Base-by-base conservation (phyloP, 2,113 vertebrate species). In the Boleophthalmus pectinirostris region DNA sequence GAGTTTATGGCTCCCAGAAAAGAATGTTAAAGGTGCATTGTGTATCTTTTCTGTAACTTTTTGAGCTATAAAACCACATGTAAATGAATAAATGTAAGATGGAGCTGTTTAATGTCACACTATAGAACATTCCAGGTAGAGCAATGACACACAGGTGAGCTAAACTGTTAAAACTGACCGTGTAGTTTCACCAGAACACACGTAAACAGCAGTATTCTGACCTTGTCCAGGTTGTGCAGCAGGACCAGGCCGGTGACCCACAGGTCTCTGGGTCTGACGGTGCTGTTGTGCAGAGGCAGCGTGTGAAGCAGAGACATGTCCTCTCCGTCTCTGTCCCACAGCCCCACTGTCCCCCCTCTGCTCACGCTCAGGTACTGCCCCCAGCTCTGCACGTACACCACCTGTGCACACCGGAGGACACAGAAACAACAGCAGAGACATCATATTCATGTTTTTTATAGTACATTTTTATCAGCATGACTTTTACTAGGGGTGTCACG, bases 141-240 rank as follows among this genome's bases (percentile, higher is more conserved):
- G 29, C 29, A 4, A 29, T 29, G 29, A 29, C 29, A 29, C 4
- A 4, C 4, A 4, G 29, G 29, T 2, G 29, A 29, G 4, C 29
- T 29, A 29, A 29, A 29, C 29, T 29, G 13, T 49, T 16, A 29
- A 7, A 60, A 58, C 3, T 5, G 16, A 12, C 12, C 12, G 15
- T 56, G 20, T 20, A n/a, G 18, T 54, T 24, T 57, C 21, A 24
- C 10, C 56, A 24, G 58, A 33, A 29, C 29, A 13, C 56, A 2
- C 25, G 1, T 61, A 1, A 8, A 25, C 53, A 61, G 58, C 25
- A 29, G 25, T 53, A 23, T 16, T 24, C 74, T 88, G 86, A 96
- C 95, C 95, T 95, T 95, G 85, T 95, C 90, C 9, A 93, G 80
- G 53, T 95, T 96, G 84, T 89, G 91, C 80, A 96, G 84, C 74